Base-by-base conservation (phyloP, 2,797 vertebrate genomes). In the Parotocinclus haroldoi region DNA sequence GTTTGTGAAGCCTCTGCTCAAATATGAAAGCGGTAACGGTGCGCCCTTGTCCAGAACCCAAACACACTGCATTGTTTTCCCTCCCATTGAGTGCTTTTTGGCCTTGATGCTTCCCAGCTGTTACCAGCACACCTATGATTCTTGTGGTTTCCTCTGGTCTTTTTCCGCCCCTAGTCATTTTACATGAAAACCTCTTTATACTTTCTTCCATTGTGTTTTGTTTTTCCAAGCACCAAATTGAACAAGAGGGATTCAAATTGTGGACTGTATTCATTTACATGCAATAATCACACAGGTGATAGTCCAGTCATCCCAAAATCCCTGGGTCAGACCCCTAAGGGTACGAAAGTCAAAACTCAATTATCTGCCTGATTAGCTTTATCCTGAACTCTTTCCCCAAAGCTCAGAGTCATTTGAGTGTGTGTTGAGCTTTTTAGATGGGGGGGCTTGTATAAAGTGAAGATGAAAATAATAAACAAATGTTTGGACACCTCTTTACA, bases 301-400 rank as follows among this genome's bases (percentile, higher is more conserved):
- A 70, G 66, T 67, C 75, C 71, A 69, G 69, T 73, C 68, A 73
- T 71, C 70, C 70, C 59, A 64, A 77, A 77, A 79, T 64, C 12
- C 68, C 45, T 57, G 73, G 78, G 78, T 79, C 78, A 79, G 70
- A 63, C 67, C 75, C 72, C 72, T 55, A 54, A 58, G 66, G 72
- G 70, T 72, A 58, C 73, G 56, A 68, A 68, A 77, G 67, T 77
- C 73, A 73, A 71, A 79, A 77, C 75, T 74, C 72, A 79, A 79
- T 79, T 79, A 79, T 77, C 73, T 77, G 75, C 75, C 68, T 79
- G 78, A 79, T 79, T 79, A 77, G 69, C 78, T 79, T 75, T 75
- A 75, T 75, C 63, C 78, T 75, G 71, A 71, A 70, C 75, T 66
- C 27, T 79, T 73, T 73, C 68, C 65, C 73, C 68, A 72, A 55